Percentiles rank a stretch among this genome's conserved stretches.
Conservation (phyloP, 2,888 invertebrate species). For the Drosophila greeni region DNA sequence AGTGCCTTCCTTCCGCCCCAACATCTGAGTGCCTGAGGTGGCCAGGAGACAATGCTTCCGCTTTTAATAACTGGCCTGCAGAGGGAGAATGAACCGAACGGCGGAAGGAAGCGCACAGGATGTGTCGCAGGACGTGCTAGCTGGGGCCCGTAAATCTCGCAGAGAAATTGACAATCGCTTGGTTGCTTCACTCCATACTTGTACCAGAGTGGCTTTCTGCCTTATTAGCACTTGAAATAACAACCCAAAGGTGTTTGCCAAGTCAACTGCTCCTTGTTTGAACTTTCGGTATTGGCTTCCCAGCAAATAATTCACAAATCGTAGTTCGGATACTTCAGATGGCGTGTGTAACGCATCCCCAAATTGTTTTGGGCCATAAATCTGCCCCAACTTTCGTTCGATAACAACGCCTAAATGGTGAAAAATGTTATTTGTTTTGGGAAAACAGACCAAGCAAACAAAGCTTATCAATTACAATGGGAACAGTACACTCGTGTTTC, state of each 20-base stretch:
- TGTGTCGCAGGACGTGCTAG: conserved; percentile 45
- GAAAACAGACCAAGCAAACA: conserved; percentile 7
- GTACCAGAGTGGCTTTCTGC: conserved; percentile 30
- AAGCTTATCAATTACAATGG: background rate
- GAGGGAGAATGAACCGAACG: background rate
- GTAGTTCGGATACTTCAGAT: background rate
- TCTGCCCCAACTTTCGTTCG: background rate
- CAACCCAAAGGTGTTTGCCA: conserved; percentile 53
- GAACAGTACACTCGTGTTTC: background rate
- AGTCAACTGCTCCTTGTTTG: conserved; percentile 21
- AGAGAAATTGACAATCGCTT: conserved; percentile 61
- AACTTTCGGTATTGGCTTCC: background rate
- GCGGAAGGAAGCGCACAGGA: conserved; percentile 17
- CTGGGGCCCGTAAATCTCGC: conserved; percentile 54
- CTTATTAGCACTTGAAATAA: conserved; percentile 52
- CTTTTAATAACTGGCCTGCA: conserved; percentile 51
- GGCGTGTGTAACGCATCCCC: background rate
- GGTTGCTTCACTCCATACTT: conserved; percentile 8
- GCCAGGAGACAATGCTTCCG: conserved; percentile 52
- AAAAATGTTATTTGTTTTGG: conserved; percentile 7
- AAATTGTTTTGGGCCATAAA: conserved; percentile 9
- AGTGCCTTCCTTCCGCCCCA: conserved; percentile 39
- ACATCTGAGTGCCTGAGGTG: background rate
- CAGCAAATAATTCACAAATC: conserved; percentile 18
- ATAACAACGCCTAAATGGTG: background rate